Evolutionary conservation across 2,797 vertebrate species (phyloP).

Genomic region (Kryptolebias ocellatus): DNA sequence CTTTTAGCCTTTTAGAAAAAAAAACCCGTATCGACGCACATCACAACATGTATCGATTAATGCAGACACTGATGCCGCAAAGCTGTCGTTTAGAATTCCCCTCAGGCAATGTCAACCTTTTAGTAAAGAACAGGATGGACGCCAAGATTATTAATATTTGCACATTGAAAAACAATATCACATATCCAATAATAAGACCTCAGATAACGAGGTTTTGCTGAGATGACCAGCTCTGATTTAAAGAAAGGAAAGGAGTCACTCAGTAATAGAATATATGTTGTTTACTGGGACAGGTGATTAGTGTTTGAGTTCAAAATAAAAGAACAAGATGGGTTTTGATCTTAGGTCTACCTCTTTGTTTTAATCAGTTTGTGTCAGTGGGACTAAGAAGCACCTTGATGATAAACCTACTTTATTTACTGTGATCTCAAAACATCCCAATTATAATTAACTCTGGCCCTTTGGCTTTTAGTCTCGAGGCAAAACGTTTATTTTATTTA

Average conservation of each 20-base stretch:
- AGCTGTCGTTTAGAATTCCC: slow-evolving; percentile 49
- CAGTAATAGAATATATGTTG: too few species aligned
- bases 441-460: too few species aligned
- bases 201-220: not conserved
- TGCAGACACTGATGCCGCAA: slow-evolving; percentile 43
- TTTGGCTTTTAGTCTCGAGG: too few species aligned
- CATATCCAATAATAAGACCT: slow-evolving; percentile 16
- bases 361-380: not conserved
- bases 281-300: too few species aligned
- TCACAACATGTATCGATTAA: slow-evolving; percentile 55
- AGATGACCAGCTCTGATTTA: not conserved
- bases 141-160: slow-evolving; percentile 15
- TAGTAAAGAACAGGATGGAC: not conserved
- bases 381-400: too few species aligned
- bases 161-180: slow-evolving; percentile 25
- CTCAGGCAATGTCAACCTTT: slow-evolving; percentile 15
- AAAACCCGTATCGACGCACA: slow-evolving; percentile 48
- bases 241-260: not conserved
- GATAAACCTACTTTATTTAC: too few species aligned
- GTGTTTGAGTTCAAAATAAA: too few species aligned
- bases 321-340: not conserved
- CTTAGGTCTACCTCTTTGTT: not conserved
- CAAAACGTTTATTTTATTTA: not conserved
- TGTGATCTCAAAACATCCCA: too few species aligned
- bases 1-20: not conserved